phyloP scores from a whole-genome alignment of 2,797 vertebrate genomes.

The Pseudochirops corinnae region DNA sequence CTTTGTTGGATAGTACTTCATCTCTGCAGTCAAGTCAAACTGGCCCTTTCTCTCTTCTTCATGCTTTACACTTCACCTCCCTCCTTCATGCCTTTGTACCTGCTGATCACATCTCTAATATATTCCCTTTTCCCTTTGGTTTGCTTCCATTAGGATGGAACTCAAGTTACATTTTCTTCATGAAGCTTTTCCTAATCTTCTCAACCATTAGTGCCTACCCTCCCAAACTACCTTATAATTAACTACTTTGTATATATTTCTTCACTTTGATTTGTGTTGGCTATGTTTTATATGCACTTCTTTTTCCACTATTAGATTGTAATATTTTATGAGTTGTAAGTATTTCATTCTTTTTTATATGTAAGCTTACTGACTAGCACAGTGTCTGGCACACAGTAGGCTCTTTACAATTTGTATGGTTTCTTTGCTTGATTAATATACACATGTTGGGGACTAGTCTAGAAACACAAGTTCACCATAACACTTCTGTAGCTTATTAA shows the following conservation, averaged over 20 bases:
- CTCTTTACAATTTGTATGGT: neutral
- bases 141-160: neutral
- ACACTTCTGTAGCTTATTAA: neutral
- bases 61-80: neutral
- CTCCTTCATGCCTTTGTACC: neutral
- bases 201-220: neutral
- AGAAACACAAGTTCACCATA: neutral
- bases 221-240: neutral
- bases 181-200: neutral
- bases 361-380: neutral
- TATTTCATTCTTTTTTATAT: neutral
- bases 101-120: neutral
- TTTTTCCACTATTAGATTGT: neutral
- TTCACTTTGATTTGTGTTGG: neutral
- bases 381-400: neutral
- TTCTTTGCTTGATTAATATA: neutral
- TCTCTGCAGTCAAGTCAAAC: neutral
- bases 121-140: neutral
- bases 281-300: neutral
- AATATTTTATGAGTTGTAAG: neutral
- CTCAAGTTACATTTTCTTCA: neutral
- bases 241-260: neutral
- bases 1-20: neutral
- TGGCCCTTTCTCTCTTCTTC: neutral
- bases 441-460: neutral